Evolutionary conservation across 2,113 vertebrate species (phyloP).

Genomic region (Thamnophis sirtalis): DNA sequence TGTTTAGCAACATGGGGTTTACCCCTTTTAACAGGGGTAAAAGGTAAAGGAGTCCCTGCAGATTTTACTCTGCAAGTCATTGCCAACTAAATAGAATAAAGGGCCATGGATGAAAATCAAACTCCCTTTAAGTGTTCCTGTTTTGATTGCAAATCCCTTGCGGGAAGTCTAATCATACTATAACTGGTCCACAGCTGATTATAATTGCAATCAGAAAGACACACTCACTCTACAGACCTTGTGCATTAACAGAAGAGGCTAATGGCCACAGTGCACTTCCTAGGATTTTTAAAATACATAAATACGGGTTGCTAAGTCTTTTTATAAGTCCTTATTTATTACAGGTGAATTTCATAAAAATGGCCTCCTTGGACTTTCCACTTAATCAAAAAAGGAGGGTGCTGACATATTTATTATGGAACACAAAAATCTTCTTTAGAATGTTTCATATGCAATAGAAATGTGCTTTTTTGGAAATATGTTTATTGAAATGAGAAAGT

Average conservation of each 20-base stretch:
- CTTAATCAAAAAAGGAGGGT: not conserved
- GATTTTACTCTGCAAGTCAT: not conserved
- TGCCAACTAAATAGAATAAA: not conserved
- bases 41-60: not conserved
- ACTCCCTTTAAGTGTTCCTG: not conserved
- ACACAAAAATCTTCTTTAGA: not conserved
- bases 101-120: not conserved
- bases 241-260: not conserved
- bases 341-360: not conserved
- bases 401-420: not conserved
- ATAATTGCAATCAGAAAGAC: not conserved
- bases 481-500: not conserved
- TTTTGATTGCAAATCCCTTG: not conserved
- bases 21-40: not conserved
- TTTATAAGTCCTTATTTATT: not conserved
- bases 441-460: not conserved
- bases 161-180: not conserved
- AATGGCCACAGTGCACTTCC: not conserved
- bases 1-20: not conserved
- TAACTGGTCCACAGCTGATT: not conserved
- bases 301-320: not conserved
- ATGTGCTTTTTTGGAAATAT: not conserved
- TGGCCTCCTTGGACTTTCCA: not conserved
- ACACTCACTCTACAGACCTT: not conserved
- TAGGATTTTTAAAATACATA: not conserved